Evolutionary conservation across 2,113 vertebrate genomes (phyloP).

Genomic region (Numenius arquata): DNA sequence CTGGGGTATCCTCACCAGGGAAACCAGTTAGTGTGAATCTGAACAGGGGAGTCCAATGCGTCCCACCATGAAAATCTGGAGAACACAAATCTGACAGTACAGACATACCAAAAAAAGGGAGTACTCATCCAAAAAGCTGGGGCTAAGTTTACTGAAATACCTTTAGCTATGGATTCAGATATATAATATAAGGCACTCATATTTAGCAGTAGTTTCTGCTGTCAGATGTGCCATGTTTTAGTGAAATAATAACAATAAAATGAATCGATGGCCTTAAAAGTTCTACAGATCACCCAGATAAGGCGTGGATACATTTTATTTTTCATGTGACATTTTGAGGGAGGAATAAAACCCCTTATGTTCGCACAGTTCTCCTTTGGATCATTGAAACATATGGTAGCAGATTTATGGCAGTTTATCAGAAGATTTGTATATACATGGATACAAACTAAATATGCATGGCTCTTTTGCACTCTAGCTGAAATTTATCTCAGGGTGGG

Average conservation of each 20-base stretch:
- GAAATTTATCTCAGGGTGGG: not conserved
- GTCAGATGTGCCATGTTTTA: not conserved
- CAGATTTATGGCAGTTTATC: constrained; percentile 55
- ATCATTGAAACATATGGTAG: constrained; percentile 46
- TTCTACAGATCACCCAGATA: not conserved
- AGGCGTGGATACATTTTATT: not conserved
- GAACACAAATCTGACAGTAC: not conserved
- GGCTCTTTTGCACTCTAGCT: not conserved
- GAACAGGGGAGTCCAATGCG: not conserved
- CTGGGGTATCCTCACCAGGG: not conserved
- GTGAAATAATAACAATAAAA: constrained; percentile 27
- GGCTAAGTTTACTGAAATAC: not conserved
- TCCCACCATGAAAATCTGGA: accelerated
- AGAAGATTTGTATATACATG: constrained; percentile 45
- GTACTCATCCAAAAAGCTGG: not conserved
- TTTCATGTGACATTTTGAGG: constrained; percentile 33
- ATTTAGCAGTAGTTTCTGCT: not conserved
- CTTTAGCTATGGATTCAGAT: not conserved
- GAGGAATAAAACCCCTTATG: constrained; percentile 38
- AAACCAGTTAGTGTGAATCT: not conserved
- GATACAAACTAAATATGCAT: constrained; percentile 36
- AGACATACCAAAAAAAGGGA: not conserved
- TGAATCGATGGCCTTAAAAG: not conserved
- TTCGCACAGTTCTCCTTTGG: constrained; percentile 8
- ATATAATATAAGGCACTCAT: not conserved